Evolutionary conservation across 2,113 vertebrate genomes (phyloP), one percentile per base, ranked within the genome.

Genomic region (Parotia lawesii): DNA sequence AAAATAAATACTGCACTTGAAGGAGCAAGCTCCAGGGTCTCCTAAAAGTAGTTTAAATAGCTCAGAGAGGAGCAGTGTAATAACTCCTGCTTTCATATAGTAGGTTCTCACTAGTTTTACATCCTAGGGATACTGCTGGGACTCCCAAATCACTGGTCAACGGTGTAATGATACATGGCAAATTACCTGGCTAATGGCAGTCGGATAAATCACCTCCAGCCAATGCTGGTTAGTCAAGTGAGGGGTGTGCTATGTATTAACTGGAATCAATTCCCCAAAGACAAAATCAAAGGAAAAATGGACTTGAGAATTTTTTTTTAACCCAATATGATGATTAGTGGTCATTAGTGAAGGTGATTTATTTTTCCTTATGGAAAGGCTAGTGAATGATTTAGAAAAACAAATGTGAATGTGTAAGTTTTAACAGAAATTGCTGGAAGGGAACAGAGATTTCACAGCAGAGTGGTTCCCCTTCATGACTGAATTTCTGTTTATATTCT

Each of bases 71-170:
- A 91, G 72, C 83, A 76, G 77, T 92, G 65, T 92, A 95, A 95
- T 77, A 82, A 94, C 44, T 95, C 58, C 75, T 91, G 81, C 75
- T 91, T 95, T 96, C 90, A 93, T 95, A 71, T 62, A 65, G 72
- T 93, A 74, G 89, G 27, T 92, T 95, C 87, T 82, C 74, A 62
- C 71, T 94, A 76, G 81, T 93, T 96, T 95, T 93, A 87, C 75
- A 71, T 95, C 93, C 67, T 44, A n/a, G 60, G 90, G 78, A 89
- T 93, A 85, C 93, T 93, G 51, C 60, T 95, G 95, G 91, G 94
- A 96, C 89, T 95, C 93, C 94, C 95, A 90, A 83, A 94, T 94
- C 95, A 91, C 94, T 93, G 93, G 87, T 95, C 94, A 94, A 56
- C 64, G 44, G 71, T 80, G 81, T 91, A 96, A 95, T 93, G 93